Evolutionary conservation across 1,140 invertebrate genomes (phyloP).

Genomic region (Bombus waltoni): DNA sequence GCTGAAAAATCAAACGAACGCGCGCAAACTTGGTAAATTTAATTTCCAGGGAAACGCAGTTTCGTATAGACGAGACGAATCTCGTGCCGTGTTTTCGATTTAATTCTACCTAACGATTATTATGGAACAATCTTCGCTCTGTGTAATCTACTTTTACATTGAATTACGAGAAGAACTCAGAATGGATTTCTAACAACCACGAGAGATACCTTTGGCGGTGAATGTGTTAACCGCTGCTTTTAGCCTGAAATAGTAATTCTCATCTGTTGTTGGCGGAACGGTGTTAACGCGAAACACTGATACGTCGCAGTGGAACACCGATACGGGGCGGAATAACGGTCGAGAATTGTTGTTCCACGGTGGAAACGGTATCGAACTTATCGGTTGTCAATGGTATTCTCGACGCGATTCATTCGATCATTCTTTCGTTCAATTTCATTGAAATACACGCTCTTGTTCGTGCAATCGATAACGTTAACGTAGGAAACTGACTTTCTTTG

Average conservation of each 20-base stretch:
- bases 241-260: conserved; percentile 5
- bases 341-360: conserved; percentile 3
- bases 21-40: neutral
- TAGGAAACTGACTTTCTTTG: neutral
- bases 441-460: neutral
- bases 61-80: neutral
- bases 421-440: conserved; percentile 18
- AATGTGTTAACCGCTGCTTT: neutral
- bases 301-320: neutral
- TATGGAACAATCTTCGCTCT: too few species aligned
- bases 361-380: conserved; percentile 13
- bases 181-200: neutral
- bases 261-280: neutral
- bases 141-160: neutral
- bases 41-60: neutral
- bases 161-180: neutral
- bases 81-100: neutral
- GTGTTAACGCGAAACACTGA: conserved; percentile 10
- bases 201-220: neutral
- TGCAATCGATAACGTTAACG: neutral
- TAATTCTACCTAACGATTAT: neutral
- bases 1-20: too few species aligned
- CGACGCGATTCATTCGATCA: neutral
- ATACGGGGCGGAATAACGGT: neutral
- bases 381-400: conserved; percentile 22